phyloP scores from a whole-genome alignment of 35 echinoderm and acorn worm species.

The Diadema setosum region DNA sequence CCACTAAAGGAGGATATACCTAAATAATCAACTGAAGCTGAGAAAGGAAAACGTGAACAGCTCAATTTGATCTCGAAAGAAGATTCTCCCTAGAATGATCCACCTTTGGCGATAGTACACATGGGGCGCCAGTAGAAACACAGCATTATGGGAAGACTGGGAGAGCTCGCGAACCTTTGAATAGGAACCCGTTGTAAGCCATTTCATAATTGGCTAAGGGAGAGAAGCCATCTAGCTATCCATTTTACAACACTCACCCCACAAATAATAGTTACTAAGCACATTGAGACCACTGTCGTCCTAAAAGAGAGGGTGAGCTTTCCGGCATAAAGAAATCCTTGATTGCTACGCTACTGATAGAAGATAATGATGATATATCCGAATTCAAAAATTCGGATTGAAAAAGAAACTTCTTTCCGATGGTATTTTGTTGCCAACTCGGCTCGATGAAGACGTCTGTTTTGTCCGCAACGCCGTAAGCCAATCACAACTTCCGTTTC shows the following conservation, averaged over 20 bases:
- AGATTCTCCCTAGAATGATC: neutral
- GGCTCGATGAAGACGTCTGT: neutral
- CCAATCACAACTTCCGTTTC: neutral
- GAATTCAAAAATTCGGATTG: neutral
- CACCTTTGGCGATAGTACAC: neutral
- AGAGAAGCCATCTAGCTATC: neutral
- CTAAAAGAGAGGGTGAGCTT: too few relatives aligned
- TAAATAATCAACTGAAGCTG: neutral
- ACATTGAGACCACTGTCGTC: too few relatives aligned
- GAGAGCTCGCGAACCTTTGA: neutral
- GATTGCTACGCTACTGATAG: neutral
- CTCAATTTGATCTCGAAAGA: neutral
- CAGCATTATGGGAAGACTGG: neutral
- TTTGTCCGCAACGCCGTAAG: neutral
- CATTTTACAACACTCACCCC: neutral
- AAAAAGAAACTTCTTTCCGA: neutral
- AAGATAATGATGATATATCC: neutral
- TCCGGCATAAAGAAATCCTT: neutral
- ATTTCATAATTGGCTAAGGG: neutral
- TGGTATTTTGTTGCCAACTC: neutral
- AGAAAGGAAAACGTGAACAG: neutral
- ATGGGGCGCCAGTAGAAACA: neutral
- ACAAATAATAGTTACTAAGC: neutral
- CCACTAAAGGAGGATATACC: neutral
- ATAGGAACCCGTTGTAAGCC: neutral